phyloP scores from a whole-genome alignment of 2,888 invertebrate genomes.

The Drosophila anomalata region DNA sequence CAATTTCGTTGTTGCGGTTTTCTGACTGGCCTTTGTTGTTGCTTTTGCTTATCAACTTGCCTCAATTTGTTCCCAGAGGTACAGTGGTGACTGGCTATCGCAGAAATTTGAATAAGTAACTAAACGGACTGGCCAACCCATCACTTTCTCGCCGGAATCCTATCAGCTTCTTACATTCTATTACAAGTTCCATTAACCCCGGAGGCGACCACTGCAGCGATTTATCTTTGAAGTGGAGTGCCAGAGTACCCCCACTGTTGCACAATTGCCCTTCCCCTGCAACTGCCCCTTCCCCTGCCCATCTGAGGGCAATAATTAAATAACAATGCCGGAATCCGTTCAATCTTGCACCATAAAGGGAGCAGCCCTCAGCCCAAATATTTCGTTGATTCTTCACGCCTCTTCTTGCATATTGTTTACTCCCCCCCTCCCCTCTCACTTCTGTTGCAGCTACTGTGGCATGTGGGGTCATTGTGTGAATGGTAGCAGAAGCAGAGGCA shows the following conservation, averaged over 20 bases:
- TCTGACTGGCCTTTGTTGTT: conserved; percentile 11
- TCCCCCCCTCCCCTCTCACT: conserved; percentile 20
- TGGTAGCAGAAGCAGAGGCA: conserved; percentile 49
- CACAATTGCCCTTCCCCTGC: conserved; percentile 19
- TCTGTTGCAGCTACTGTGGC: conserved; percentile 43
- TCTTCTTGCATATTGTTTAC: conserved; percentile 28
- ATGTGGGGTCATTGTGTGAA: conserved; percentile 78
- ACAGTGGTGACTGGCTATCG: conserved; percentile 10
- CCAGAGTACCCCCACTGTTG: conserved; percentile 18
- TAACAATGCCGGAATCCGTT: conserved; percentile 46
- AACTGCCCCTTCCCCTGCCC: conserved; percentile 6
- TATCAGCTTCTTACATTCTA: conserved; percentile 4
- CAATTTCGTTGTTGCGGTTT: conserved; percentile 40
- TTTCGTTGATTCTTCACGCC: conserved; percentile 54
- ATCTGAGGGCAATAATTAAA: conserved; percentile 45
- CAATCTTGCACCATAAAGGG: conserved; percentile 41
- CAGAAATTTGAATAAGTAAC: too few species aligned
- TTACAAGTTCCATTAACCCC: conserved; percentile 29
- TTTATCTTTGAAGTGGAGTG: conserved; percentile 26
- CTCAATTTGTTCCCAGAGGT: conserved; percentile 28
- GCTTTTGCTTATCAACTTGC: conserved; percentile 25
- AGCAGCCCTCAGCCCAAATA: conserved; percentile 7
- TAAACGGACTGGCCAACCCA: neutral
- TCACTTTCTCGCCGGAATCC: neutral
- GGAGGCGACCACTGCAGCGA: conserved; percentile 35